phyloP scores from a whole-genome alignment of 2,797 vertebrate genomes.

The Clarias platycephalus region DNA sequence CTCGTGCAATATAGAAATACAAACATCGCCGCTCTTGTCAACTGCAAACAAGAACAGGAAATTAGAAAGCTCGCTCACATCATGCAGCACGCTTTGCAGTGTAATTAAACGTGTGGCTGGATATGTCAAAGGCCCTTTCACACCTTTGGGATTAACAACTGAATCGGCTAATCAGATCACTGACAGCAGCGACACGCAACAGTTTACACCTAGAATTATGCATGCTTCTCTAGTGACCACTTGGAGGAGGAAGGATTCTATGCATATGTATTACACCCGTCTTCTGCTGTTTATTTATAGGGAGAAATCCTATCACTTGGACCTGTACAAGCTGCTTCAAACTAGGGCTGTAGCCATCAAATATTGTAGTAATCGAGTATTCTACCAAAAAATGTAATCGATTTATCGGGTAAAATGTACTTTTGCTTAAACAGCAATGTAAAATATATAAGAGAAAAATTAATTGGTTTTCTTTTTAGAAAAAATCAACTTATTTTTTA shows the following conservation, averaged over 20 bases:
- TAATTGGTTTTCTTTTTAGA: too few species aligned
- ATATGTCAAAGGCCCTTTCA: neutral
- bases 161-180: neutral
- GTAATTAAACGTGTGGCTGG: neutral
- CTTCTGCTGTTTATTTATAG: neutral
- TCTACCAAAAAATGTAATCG: too few species aligned
- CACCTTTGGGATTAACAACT: neutral
- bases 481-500: too few species aligned
- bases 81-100: too few species aligned
- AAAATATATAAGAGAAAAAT: too few species aligned
- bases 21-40: conserved; percentile 98
- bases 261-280: neutral
- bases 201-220: neutral
- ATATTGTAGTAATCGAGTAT: too few species aligned
- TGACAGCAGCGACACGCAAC: neutral
- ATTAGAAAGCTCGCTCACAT: neutral
- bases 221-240: neutral
- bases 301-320: neutral
- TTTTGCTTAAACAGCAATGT: too few species aligned
- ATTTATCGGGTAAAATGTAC: too few species aligned
- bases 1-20: conserved; percentile 99
- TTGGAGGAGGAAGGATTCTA: neutral
- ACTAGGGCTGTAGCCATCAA: too few species aligned
- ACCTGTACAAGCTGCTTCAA: neutral
- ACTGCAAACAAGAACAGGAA: conserved; percentile 72